phyloP scores from a whole-genome alignment of 2,888 invertebrate species.

The Cheiracanthium punctorium region DNA sequence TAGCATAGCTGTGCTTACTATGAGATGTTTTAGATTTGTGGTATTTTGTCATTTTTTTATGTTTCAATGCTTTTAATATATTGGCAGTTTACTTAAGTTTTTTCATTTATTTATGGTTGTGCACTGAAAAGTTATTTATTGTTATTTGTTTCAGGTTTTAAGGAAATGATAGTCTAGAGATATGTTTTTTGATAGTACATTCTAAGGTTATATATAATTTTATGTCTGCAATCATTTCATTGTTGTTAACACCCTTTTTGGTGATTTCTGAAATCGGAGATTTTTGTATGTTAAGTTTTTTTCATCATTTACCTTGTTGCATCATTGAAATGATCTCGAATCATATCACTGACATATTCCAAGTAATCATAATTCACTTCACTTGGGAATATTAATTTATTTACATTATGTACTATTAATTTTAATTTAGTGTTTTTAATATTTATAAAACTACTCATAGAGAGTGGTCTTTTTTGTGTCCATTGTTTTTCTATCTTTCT shows the following conservation, averaged over 20 bases:
- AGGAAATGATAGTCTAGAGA: slow-evolving; percentile 36
- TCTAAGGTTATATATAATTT: slow-evolving; percentile 55
- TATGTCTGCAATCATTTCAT: slow-evolving; percentile 69
- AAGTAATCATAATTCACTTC: slow-evolving; percentile 55
- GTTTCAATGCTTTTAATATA: slow-evolving; percentile 52
- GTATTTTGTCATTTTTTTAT: slow-evolving; percentile 42
- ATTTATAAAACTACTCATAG: slow-evolving; percentile 40
- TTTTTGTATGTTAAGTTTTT: slow-evolving; percentile 39
- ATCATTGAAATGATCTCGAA: slow-evolving; percentile 59
- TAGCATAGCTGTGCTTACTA: slow-evolving; percentile 52
- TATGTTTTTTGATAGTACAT: slow-evolving; percentile 62
- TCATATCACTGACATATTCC: slow-evolving; percentile 55
- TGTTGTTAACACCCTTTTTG: slow-evolving; percentile 51
- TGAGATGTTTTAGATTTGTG: slow-evolving; percentile 54
- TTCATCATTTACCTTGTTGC: slow-evolving; percentile 31
- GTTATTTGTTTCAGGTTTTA: slow-evolving; percentile 55
- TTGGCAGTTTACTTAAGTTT: slow-evolving; percentile 67
- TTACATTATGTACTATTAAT: slow-evolving; percentile 56
- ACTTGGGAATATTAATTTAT: slow-evolving; percentile 42
- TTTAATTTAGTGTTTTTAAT: slow-evolving; percentile 51
- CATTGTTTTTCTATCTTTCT: slow-evolving; percentile 24
- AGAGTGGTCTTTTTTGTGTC: slow-evolving; percentile 42
- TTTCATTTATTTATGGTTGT: slow-evolving; percentile 63
- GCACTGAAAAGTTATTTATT: slow-evolving; percentile 67
- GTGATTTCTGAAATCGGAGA: slow-evolving; percentile 39